Evolutionary conservation across 2,888 invertebrate species (phyloP).

Genomic region (Thyatira batis): DNA sequence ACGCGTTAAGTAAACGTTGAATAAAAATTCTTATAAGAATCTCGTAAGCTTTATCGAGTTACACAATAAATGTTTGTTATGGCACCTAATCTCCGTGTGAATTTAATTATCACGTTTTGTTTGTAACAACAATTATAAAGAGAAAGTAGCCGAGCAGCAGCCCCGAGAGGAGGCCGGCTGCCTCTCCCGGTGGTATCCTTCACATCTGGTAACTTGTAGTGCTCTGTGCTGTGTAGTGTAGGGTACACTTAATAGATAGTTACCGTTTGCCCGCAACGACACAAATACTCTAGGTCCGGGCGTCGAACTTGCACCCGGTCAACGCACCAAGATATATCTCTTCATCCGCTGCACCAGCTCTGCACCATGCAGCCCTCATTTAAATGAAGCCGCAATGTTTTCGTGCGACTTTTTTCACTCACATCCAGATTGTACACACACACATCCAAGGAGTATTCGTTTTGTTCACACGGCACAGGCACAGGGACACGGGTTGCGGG

Average conservation of each 20-base stretch:
- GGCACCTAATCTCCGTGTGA: not conserved
- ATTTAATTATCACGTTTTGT: not conserved
- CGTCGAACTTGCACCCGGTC: conserved; percentile 62
- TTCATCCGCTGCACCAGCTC: conserved; percentile 46
- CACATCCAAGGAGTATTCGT: conserved; percentile 21
- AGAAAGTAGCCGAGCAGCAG: not conserved
- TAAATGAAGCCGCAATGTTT: conserved; percentile 24
- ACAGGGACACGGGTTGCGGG: conserved; percentile 11
- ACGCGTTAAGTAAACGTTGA: not conserved
- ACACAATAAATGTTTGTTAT: not conserved
- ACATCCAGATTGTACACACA: conserved; percentile 19
- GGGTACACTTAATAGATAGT: conserved; percentile 33
- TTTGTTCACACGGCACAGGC: conserved; percentile 6
- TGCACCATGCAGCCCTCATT: conserved; percentile 31
- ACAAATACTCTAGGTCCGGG: conserved; percentile 38
- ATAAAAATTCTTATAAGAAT: not conserved
- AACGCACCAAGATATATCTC: conserved; percentile 62
- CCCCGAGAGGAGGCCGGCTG: not conserved
- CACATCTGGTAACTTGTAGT: not conserved
- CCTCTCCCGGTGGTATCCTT: not conserved
- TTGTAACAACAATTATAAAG: not conserved
- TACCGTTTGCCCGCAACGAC: conserved; percentile 47
- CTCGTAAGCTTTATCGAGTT: not conserved
- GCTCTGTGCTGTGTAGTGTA: not conserved
- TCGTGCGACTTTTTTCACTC: conserved; percentile 14